phyloP scores from a whole-genome alignment of 2,888 invertebrate species.

The Amphipyra tragopoginis region DNA sequence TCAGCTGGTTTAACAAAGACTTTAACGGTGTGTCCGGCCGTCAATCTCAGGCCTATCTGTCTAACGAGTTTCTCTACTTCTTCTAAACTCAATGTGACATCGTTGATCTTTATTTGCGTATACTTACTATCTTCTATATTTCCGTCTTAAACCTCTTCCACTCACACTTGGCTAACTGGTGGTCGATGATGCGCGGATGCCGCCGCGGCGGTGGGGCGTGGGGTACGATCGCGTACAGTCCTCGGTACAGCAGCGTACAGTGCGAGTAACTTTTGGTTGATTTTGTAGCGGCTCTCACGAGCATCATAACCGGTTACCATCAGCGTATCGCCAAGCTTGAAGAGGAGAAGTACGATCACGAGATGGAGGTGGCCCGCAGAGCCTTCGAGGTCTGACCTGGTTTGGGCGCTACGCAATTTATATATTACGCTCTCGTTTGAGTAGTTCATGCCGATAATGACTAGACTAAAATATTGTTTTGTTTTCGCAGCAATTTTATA shows the following conservation, averaged over 20 bases:
- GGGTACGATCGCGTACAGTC: conserved; percentile 41
- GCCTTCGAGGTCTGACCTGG: conserved; percentile 96
- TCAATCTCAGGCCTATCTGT: conserved; percentile 75
- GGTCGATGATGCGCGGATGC: conserved; percentile 69
- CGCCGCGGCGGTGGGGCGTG: conserved; percentile 51
- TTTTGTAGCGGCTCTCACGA: conserved; percentile 92
- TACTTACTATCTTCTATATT: conserved; percentile 79
- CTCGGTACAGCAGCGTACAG: conserved; percentile 39
- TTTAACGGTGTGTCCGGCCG: conserved; percentile 70
- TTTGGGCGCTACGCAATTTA: conserved; percentile 79
- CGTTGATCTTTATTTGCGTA: conserved; percentile 70
- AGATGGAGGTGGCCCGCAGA: conserved; percentile 98
- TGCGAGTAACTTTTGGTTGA: conserved; percentile 83
- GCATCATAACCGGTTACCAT: conserved; percentile 94
- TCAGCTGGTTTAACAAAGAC: conserved; percentile 79
- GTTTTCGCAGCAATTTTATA: conserved; percentile 86
- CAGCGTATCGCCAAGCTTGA: conserved; percentile 95
- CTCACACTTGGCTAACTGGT: conserved; percentile 79
- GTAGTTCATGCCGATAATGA: conserved; percentile 87
- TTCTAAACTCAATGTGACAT: conserved; percentile 82
- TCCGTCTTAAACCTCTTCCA: conserved; percentile 75
- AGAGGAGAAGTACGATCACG: conserved; percentile 99
- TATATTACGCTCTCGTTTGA: conserved; percentile 83
- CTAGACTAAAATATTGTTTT: conserved; percentile 82
- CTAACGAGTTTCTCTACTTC: conserved; percentile 80